A percentile compares a stretch with the other conserved stretches of the same genome.
Evolutionary conservation across 2,797 vertebrate genomes (phyloP).

Genomic region (Silurus lanzhouensis): DNA sequence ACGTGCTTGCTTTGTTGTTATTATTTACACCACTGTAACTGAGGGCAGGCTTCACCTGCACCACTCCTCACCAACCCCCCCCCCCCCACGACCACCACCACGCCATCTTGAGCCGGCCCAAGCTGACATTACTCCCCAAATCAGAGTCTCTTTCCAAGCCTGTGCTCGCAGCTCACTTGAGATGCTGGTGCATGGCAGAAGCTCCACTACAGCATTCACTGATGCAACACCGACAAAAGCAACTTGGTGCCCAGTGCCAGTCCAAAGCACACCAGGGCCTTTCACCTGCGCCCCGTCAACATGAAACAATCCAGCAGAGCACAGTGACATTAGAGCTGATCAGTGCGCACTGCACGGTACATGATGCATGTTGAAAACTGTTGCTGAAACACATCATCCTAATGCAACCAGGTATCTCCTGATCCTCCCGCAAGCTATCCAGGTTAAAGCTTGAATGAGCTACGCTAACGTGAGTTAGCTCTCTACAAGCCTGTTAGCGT

Average conservation of each 20-base stretch:
- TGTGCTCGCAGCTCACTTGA: background rate
- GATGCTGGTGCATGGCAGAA: background rate
- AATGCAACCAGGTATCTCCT: too few species aligned
- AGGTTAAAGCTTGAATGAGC: background rate
- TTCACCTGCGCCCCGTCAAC: background rate
- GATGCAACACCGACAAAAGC: background rate
- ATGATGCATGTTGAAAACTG: background rate
- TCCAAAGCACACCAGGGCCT: background rate
- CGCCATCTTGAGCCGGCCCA: constrained; percentile 85
- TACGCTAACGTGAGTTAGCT: background rate
- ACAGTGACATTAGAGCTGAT: too few species aligned
- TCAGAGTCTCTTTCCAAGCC: background rate
- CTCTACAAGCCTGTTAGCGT: background rate
- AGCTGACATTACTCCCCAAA: constrained; percentile 82
- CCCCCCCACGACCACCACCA: constrained; percentile 66
- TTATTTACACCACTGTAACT: too few species aligned
- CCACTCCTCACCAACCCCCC: constrained; percentile 66
- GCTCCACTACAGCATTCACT: background rate
- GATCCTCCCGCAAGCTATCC: background rate
- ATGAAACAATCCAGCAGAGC: background rate
- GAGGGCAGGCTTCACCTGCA: constrained; percentile 7
- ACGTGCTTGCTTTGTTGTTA: background rate
- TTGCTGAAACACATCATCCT: background rate
- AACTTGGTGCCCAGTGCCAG: background rate
- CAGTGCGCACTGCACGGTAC: background rate